Evolutionary conservation across 2,888 invertebrate genomes (phyloP).

Genomic region (Aquatica leii): DNA sequence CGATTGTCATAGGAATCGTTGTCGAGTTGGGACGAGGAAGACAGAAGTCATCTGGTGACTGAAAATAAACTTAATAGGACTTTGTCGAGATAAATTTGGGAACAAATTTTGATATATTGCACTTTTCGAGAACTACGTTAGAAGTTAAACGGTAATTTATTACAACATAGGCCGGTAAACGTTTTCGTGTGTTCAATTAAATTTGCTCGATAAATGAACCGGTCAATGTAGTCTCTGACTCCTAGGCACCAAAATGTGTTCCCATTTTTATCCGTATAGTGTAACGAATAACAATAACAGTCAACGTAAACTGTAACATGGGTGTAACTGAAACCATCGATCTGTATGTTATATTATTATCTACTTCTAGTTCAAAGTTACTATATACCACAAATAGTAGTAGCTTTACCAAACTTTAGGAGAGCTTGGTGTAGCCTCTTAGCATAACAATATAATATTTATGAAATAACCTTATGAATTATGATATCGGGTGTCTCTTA

Average conservation of each 20-base stretch:
- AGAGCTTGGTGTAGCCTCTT: slow-evolving; percentile 57
- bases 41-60: slow-evolving; percentile 61
- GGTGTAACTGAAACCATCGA: slow-evolving; percentile 62
- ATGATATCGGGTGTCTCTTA: slow-evolving; percentile 64
- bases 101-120: slow-evolving; percentile 31
- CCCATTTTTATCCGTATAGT: slow-evolving; percentile 17
- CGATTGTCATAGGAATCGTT: slow-evolving; percentile 56
- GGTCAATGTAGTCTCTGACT: slow-evolving; percentile 16
- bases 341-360: slow-evolving; percentile 60
- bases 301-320: slow-evolving; percentile 61
- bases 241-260: slow-evolving; percentile 18
- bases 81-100: slow-evolving; percentile 19
- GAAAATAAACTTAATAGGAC: slow-evolving; percentile 59
- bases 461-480: slow-evolving; percentile 63
- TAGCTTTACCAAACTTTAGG: slow-evolving; percentile 49
- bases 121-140: slow-evolving; percentile 21
- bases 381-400: slow-evolving; percentile 64
- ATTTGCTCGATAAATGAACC: slow-evolving; percentile 1
- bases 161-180: slow-evolving; percentile 15
- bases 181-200: slow-evolving; percentile 9
- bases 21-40: slow-evolving; percentile 61
- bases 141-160: slow-evolving; percentile 20
- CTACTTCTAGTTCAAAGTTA: slow-evolving; percentile 63
- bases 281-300: slow-evolving; percentile 62
- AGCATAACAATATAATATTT: slow-evolving; percentile 64